Evolutionary conservation across 2,888 invertebrate species (phyloP).

Genomic region (Pheosia gnoma): DNA sequence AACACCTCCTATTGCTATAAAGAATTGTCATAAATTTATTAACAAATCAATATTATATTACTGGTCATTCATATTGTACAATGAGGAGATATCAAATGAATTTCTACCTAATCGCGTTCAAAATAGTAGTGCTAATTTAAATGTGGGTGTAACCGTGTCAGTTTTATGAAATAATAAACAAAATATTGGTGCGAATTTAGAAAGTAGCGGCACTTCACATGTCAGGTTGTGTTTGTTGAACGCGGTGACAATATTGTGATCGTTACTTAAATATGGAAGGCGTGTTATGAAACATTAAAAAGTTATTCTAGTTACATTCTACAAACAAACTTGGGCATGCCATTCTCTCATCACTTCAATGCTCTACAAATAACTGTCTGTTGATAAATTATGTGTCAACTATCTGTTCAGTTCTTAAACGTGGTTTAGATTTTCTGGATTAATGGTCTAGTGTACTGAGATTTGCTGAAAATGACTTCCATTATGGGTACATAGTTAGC

Average conservation of each 20-base stretch:
- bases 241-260: constrained; percentile 26
- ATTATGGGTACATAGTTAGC: too few species aligned
- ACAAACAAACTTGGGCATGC: not conserved
- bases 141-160: constrained; percentile 30
- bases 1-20: constrained; percentile 45
- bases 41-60: constrained; percentile 75
- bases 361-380: not conserved
- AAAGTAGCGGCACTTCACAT: constrained; percentile 48
- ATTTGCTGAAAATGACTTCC: too few species aligned
- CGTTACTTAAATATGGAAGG: constrained; percentile 26
- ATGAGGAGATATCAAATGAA: constrained; percentile 14
- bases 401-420: too few species aligned
- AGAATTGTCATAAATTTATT: constrained; percentile 73
- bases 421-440: too few species aligned
- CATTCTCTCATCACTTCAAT: not conserved
- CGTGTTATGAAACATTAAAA: constrained; percentile 22
- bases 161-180: constrained; percentile 45
- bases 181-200: constrained; percentile 70
- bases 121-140: constrained; percentile 18
- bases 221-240: constrained; percentile 14
- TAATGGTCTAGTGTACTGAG: too few species aligned
- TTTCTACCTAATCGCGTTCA: constrained; percentile 26
- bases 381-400: too few species aligned
- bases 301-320: constrained; percentile 29
- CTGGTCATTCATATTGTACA: constrained; percentile 27